These are phyloP conservation scores for Philypnodon macrostomus DNA, from an alignment of 2,797 vertebrate species.

Conservation along the genomic window DNA sequence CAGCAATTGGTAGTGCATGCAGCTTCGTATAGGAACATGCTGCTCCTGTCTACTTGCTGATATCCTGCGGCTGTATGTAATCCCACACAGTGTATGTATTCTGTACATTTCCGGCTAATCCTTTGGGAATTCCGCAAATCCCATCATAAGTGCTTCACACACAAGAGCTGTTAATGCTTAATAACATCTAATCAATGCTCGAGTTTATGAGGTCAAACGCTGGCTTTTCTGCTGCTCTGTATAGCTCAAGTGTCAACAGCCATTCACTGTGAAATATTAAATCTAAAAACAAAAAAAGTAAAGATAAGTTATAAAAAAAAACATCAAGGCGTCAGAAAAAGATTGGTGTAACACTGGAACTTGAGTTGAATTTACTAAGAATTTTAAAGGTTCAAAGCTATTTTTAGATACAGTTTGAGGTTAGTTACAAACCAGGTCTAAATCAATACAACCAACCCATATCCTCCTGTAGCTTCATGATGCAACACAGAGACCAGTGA, in stretches of 20 bases:
- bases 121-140: constrained; percentile 21
- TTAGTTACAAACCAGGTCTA: too few relatives aligned
- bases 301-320: too few relatives aligned
- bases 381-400: too few relatives aligned
- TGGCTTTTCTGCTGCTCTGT: neutral
- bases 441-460: constrained; percentile 47
- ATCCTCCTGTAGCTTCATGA: constrained; percentile 23
- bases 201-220: constrained; percentile 35
- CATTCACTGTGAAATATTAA: neutral
- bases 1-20: too few relatives aligned
- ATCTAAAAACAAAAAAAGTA: neutral
- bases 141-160: constrained; percentile 23
- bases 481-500: constrained; percentile 20
- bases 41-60: constrained; percentile 2
- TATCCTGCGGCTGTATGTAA: neutral
- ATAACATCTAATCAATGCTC: constrained; percentile 35
- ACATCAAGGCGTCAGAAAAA: neutral
- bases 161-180: constrained; percentile 33
- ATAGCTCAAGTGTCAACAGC: neutral
- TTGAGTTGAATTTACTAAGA: too few relatives aligned
- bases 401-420: too few relatives aligned
- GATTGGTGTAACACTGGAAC: constrained; percentile 32
- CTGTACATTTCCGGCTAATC: constrained; percentile 12
- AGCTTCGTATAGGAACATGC: too few relatives aligned
- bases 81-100: constrained; percentile 3